Conservation (phyloP, 2,888 invertebrate genomes). For the Lordiphosa fenestrarum region DNA sequence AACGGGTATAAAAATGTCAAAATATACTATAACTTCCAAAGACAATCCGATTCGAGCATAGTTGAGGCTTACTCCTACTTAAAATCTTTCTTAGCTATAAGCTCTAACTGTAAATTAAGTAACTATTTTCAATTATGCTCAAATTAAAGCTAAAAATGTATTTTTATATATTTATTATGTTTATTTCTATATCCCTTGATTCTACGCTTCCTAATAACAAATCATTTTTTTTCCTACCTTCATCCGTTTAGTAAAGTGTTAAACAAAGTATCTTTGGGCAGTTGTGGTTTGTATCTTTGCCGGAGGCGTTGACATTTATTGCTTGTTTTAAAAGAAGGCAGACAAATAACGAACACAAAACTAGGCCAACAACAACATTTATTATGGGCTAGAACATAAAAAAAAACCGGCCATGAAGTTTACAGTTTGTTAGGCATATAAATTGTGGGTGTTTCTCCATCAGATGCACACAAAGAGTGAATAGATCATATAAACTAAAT, state of each 20-base stretch:
- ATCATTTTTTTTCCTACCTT: constrained; percentile 5
- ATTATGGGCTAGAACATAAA: constrained; percentile 30
- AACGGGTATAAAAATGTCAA: too few relatives aligned
- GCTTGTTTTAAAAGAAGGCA: constrained; percentile 40
- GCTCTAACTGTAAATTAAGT: too few relatives aligned
- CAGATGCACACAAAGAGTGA: constrained; percentile 1
- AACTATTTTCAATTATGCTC: too few relatives aligned
- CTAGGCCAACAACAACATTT: constrained; percentile 27
- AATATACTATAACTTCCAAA: too few relatives aligned
- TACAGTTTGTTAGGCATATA: constrained; percentile 13
- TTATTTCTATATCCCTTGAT: constrained; percentile 57
- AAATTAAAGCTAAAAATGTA: too few relatives aligned
- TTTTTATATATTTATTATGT: constrained; percentile 17
- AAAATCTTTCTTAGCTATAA: too few relatives aligned
- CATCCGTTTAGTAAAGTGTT: constrained; percentile 45
- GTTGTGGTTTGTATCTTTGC: constrained; percentile 35
- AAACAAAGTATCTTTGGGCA: constrained; percentile 47
- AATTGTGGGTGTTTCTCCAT: not conserved
- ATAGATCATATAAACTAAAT: constrained; percentile 6
- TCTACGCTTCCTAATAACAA: not conserved
- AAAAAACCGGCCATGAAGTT: constrained; percentile 9
- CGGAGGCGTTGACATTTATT: constrained; percentile 53
- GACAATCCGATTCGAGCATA: too few relatives aligned
- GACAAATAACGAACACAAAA: constrained; percentile 15
- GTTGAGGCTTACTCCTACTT: too few relatives aligned